Base-by-base conservation (phyloP, 2,113 vertebrate species). In the Microtus richardsoni region DNA sequence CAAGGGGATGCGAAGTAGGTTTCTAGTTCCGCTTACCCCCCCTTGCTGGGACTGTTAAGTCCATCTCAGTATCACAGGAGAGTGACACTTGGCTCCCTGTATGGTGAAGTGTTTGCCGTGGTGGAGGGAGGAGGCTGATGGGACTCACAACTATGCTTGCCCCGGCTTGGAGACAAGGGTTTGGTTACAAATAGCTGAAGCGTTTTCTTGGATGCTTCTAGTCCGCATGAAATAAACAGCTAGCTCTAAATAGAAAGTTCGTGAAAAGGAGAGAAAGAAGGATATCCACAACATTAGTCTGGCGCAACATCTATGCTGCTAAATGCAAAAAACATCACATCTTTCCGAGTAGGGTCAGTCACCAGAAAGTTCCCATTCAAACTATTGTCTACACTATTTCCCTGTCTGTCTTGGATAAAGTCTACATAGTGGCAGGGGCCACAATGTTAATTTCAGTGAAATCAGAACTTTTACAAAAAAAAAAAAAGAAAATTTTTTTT, bases 101-200 rank as follows among this genome's bases (percentile, higher is more conserved):
- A n/a, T 1, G 44, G 44, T 82, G 39, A 88, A 28, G 60, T 41
- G 21, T n/a, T 54, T 5, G 21, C 33, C 26, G 9, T 68, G 62
- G 11, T 4, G 49, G 49, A 19, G 68, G 5, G 66, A 36, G 22
- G 21, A n/a, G 44, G 22, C 24, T 74, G 68, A 39, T 17, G 74
- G 47, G 13, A 93, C 47, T 54, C 39, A 41, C 36, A 39, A 36
- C 75, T 85, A 2, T 39, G 33, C 16, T 41, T 75, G 80, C 73
- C 28, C 12, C 58, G 68, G 33, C n/a, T 24, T 58, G 30, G 80
- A 87, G 66, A 96, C 22, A 82, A 68, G 1, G 11, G 66, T 79
- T 90, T 80, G 82, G 90, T 95, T 49, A 92, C 47, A 93, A 75
- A 62, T 21, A 87, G 36, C 26, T 66, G 26, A 93, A 73, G 66